Evolutionary conservation across 2,797 vertebrate species (phyloP).

Genomic region (Avahi laniger): DNA sequence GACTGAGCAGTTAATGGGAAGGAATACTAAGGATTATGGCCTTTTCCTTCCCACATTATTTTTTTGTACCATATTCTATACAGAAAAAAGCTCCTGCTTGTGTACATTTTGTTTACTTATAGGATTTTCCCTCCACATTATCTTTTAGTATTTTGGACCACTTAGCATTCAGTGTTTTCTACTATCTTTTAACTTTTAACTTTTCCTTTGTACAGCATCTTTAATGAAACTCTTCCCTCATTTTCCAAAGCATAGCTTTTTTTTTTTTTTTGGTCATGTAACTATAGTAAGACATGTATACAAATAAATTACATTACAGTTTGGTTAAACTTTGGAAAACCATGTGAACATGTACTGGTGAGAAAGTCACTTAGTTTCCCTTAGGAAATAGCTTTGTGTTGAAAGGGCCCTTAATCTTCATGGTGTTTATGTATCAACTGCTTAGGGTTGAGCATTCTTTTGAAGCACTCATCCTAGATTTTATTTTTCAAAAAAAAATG

Average conservation of each 20-base stretch:
- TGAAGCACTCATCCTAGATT: neutral
- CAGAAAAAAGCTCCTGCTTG: neutral
- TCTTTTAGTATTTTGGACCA: neutral
- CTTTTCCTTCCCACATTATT: neutral
- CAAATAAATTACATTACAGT: neutral
- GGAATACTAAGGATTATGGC: neutral
- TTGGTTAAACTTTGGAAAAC: neutral
- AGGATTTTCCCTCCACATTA: neutral
- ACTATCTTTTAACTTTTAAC: neutral
- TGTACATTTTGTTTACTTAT: neutral
- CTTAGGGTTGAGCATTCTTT: neutral
- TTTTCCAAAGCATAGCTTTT: neutral
- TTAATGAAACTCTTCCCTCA: neutral
- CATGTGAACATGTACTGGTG: neutral
- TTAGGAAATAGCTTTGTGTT: neutral
- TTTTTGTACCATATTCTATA: neutral
- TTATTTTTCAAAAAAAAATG: neutral
- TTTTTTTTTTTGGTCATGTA: neutral
- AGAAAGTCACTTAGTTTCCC: neutral
- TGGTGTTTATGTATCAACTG: neutral
- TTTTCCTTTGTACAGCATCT: conserved; percentile 2
- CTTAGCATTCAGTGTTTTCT: neutral
- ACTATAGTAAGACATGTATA: neutral
- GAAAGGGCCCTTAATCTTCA: conserved; percentile 19
- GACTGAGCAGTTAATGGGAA: neutral